A percentile compares a stretch with the other conserved stretches of the same genome.
These are phyloP conservation scores for Cryptotermes secundus DNA, from an alignment of 1,140 invertebrate species.

Conservation along the genomic window DNA sequence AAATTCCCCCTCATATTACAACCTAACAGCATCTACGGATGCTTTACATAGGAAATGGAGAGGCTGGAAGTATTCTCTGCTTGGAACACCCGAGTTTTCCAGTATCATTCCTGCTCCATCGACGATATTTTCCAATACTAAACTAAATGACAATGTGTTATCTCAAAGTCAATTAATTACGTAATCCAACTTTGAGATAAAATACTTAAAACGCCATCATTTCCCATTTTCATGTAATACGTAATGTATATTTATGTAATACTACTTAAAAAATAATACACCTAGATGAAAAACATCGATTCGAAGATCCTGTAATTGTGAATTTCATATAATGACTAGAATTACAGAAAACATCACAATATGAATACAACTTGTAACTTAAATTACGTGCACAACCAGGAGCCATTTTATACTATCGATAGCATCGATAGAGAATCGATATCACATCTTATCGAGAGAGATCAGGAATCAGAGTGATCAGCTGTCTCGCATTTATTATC, in stretches of 20 bases:
- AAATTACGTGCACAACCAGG: not conserved
- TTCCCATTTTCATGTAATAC: too few relatives aligned
- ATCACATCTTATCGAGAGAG: too few relatives aligned
- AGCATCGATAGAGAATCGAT: too few relatives aligned
- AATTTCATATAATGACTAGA: not conserved
- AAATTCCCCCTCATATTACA: too few relatives aligned
- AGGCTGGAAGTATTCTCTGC: not conserved
- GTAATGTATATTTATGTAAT: not conserved
- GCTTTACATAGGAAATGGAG: too few relatives aligned
- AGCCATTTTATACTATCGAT: not conserved
- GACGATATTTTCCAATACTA: not conserved
- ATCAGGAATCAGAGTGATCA: too few relatives aligned
- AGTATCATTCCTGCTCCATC: not conserved
- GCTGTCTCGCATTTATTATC: too few relatives aligned
- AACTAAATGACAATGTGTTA: not conserved
- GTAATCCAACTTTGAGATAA: not conserved
- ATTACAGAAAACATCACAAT: not conserved
- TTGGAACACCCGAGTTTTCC: not conserved
- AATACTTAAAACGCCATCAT: too few relatives aligned
- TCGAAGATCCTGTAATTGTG: not conserved
- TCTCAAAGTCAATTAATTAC: not conserved
- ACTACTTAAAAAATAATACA: not conserved
- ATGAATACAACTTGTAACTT: not conserved
- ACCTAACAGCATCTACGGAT: too few relatives aligned
- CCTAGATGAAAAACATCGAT: not conserved